Conservation (phyloP, 1,140 invertebrate genomes). For the Magallana ariakensis region DNA sequence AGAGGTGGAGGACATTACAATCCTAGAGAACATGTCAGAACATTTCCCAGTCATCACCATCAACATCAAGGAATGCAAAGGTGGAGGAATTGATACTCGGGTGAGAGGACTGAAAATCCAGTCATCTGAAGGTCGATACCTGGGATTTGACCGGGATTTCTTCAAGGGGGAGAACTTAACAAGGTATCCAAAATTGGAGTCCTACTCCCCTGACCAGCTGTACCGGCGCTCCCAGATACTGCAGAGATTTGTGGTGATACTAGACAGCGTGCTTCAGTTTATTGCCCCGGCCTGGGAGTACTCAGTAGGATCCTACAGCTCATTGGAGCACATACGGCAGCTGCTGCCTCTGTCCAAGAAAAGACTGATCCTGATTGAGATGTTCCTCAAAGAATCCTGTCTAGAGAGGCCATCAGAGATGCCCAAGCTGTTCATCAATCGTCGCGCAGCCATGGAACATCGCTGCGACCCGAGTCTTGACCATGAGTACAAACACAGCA, state of each 20-base stretch:
- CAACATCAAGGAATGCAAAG: constrained; percentile 77
- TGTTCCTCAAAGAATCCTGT: constrained; percentile 75
- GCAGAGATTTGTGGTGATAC: constrained; percentile 68
- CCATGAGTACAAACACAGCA: constrained; percentile 73
- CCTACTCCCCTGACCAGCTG: constrained; percentile 68
- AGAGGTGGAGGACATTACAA: constrained; percentile 64
- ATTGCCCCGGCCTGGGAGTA: constrained; percentile 77
- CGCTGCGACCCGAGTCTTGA: constrained; percentile 71
- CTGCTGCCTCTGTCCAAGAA: constrained; percentile 77
- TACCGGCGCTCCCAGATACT: constrained; percentile 74
- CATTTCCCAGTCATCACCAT: constrained; percentile 76
- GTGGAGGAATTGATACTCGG: constrained; percentile 77
- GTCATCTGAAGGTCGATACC: constrained; percentile 74
- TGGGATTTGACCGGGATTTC: constrained; percentile 75
- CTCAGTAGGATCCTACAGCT: constrained; percentile 70
- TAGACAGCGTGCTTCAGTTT: constrained; percentile 77
- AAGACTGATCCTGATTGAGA: constrained; percentile 75
- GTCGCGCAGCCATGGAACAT: constrained; percentile 76
- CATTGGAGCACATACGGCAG: constrained; percentile 74
- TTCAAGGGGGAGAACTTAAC: constrained; percentile 73
- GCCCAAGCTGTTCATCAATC: constrained; percentile 77
- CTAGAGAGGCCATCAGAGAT: constrained; percentile 70
- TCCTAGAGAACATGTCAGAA: constrained; percentile 75
- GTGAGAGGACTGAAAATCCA: constrained; percentile 76
- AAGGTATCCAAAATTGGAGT: constrained; percentile 75